A percentile compares a stretch with the other conserved stretches of the same genome.
phyloP scores from a whole-genome alignment of 2,888 invertebrate species.

The Graphium colonna region DNA sequence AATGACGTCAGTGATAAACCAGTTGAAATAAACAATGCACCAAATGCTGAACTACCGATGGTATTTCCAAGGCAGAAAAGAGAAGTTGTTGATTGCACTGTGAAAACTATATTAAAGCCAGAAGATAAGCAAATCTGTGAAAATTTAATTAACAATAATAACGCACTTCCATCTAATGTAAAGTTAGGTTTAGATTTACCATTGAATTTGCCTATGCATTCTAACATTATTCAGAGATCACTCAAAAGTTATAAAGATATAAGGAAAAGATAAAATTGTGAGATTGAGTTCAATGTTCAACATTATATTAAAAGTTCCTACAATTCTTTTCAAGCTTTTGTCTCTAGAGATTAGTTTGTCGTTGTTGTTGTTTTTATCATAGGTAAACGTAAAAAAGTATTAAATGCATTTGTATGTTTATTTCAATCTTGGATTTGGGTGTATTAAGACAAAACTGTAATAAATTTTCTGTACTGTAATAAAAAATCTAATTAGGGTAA shows the following conservation, averaged over 20 bases:
- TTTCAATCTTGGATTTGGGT: background rate
- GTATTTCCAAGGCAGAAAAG: constrained; percentile 48
- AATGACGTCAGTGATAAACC: constrained; percentile 26
- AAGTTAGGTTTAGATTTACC: constrained; percentile 47
- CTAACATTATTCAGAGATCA: constrained; percentile 49
- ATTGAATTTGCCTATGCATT: constrained; percentile 44
- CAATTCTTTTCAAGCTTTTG: constrained; percentile 13
- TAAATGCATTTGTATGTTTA: background rate
- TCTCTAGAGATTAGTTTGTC: background rate
- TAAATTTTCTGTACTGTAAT: too few species aligned
- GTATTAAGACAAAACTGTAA: background rate
- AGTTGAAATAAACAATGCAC: constrained; percentile 17
- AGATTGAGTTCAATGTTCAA: background rate
- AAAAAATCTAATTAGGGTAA: background rate
- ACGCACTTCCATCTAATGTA: constrained; percentile 41
- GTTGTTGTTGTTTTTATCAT: background rate
- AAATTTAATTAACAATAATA: constrained; percentile 33
- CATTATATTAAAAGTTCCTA: constrained; percentile 12
- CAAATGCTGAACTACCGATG: background rate
- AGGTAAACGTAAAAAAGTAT: background rate
- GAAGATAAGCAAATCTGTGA: constrained; percentile 57
- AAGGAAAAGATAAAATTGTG: constrained; percentile 35
- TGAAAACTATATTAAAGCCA: constrained; percentile 41
- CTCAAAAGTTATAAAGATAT: constrained; percentile 52
- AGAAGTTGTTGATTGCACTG: constrained; percentile 57